These are phyloP conservation scores for Scaptodrosophila lebanonensis DNA, from an alignment of 1,140 invertebrate species.

Conservation along the genomic window DNA sequence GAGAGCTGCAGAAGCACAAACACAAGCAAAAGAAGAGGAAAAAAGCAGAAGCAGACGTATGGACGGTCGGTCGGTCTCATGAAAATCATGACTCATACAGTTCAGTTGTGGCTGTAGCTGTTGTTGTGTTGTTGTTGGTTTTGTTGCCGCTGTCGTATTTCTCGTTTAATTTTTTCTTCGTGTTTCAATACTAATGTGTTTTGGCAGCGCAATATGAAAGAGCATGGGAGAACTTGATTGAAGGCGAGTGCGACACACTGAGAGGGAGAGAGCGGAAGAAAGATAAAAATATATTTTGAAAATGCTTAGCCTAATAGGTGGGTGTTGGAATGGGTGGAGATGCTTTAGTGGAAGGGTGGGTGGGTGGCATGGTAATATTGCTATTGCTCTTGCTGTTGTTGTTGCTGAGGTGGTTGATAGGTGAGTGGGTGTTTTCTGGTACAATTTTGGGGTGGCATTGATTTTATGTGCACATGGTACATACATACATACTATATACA, in stretches of 20 bases:
- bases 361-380: no score
- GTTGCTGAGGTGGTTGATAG: no score
- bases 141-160: conserved; percentile 21
- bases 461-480: no score
- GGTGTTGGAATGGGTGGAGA: conserved; percentile 1
- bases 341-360: neutral
- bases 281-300: conserved; percentile 28
- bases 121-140: conserved; percentile 3
- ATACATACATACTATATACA: no score
- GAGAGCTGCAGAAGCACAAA: conserved; percentile 1
- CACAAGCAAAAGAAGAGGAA: neutral
- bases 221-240: conserved; percentile 4
- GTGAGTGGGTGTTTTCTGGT: no score
- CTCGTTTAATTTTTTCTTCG: no score
- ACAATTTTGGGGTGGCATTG: no score
- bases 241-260: conserved; percentile 14
- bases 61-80: conserved; percentile 19
- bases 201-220: conserved; percentile 40
- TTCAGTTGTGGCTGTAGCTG: conserved; percentile 34
- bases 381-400: no score
- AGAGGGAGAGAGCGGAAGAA: conserved; percentile 1
- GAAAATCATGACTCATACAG: conserved; percentile 68
- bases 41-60: neutral
- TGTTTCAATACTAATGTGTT: conserved; percentile 71
- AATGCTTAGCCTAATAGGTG: conserved; percentile 22